These are phyloP conservation scores for Buphagus erythrorhynchus DNA, from an alignment of 2,797 vertebrate genomes.

Conservation along the genomic window DNA sequence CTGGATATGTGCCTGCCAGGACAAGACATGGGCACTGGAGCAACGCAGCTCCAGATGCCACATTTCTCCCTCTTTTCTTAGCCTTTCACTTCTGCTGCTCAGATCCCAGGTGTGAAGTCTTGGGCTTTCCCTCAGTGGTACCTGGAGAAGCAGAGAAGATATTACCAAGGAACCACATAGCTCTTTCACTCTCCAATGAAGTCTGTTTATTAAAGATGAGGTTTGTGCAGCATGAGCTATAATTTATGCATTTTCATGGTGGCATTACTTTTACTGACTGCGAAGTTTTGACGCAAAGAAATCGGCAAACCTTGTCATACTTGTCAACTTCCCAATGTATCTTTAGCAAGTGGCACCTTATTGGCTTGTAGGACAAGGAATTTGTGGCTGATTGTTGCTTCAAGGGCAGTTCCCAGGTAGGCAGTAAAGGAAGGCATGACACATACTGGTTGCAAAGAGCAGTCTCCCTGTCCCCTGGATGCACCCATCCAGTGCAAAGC, in stretches of 20 bases:
- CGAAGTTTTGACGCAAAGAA: not conserved
- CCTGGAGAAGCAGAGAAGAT: not conserved
- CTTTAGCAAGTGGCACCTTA: not conserved
- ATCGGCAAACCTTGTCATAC: not conserved
- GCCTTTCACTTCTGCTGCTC: not conserved
- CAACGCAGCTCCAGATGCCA: not conserved
- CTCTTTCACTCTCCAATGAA: not conserved
- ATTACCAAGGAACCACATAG: fast-evolving
- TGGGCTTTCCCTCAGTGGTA: not conserved
- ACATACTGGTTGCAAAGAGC: not conserved
- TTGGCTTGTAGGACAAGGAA: not conserved
- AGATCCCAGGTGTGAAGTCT: not conserved
- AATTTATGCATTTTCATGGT: not conserved
- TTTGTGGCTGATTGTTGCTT: not conserved
- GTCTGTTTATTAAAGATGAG: not conserved
- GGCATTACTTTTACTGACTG: not conserved
- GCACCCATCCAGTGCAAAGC: not conserved
- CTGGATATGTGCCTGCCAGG: not conserved
- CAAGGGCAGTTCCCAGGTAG: not conserved
- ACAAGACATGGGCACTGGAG: not conserved
- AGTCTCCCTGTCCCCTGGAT: not conserved
- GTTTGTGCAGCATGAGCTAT: not conserved
- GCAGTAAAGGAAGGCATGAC: not conserved
- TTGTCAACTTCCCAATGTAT: fast-evolving
- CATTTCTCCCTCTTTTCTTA: not conserved